Evolutionary conservation across 2,888 invertebrate species (phyloP).

Genomic region (Physocephala rufipes): DNA sequence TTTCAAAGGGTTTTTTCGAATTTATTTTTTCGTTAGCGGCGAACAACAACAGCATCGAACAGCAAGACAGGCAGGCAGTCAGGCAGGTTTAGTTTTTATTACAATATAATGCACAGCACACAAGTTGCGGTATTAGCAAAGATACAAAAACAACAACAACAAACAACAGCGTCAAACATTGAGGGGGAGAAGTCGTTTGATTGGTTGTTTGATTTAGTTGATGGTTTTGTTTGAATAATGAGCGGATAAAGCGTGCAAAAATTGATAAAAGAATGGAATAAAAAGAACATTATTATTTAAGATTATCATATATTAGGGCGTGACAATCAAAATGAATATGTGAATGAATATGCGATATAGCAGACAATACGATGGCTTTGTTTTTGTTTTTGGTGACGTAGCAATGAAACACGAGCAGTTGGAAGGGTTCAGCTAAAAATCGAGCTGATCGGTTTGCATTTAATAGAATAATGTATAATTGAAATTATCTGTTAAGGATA

Average conservation of each 20-base stretch:
- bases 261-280: slow-evolving; percentile 33
- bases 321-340: slow-evolving; percentile 35
- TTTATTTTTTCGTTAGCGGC: neutral
- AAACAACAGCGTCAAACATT: slow-evolving; percentile 9
- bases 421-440: too few relatives aligned
- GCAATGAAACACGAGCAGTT: too few relatives aligned
- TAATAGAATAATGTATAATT: too few relatives aligned
- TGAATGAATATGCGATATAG: slow-evolving; percentile 36
- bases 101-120: slow-evolving; percentile 15
- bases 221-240: slow-evolving; percentile 33
- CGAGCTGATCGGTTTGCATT: too few relatives aligned
- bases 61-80: too few relatives aligned
- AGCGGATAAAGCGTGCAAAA: slow-evolving; percentile 37
- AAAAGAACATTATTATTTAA: slow-evolving; percentile 40
- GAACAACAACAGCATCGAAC: slow-evolving; percentile 27
- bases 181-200: neutral
- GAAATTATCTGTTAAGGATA: too few relatives aligned
- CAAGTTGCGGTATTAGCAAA: slow-evolving; percentile 28
- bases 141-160: slow-evolving; percentile 28
- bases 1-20: neutral
- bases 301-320: slow-evolving; percentile 23
- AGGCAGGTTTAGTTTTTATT: slow-evolving; percentile 37
- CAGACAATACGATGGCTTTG: slow-evolving; percentile 15
- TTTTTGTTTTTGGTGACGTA: neutral
- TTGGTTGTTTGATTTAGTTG: slow-evolving; percentile 29